Conservation (phyloP, 2,888 invertebrate genomes). For the Platynereis dumerilii region DNA sequence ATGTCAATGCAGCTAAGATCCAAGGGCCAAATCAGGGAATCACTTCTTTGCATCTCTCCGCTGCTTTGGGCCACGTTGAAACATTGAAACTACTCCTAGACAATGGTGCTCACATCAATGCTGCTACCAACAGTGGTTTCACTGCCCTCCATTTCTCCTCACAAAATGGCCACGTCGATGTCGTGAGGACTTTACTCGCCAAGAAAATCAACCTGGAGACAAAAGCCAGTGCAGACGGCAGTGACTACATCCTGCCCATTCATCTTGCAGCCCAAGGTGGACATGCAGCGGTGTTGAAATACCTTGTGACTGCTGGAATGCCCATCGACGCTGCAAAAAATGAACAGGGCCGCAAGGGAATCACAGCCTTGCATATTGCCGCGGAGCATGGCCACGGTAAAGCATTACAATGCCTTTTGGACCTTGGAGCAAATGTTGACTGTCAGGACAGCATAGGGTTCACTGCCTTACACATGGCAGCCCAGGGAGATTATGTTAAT, state of each 20-base stretch:
- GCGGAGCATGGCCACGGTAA: conserved; percentile 39
- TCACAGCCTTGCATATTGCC: conserved; percentile 39
- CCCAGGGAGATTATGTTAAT: conserved; percentile 34
- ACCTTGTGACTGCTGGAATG: conserved; percentile 33
- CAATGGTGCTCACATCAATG: conserved; percentile 29
- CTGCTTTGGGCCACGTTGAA: conserved; percentile 32
- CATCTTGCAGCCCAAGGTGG: conserved; percentile 38
- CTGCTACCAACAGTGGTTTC: conserved; percentile 33
- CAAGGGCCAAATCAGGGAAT: conserved; percentile 30
- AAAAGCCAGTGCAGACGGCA: conserved; percentile 30
- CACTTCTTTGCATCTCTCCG: conserved; percentile 36
- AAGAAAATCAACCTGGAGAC: conserved; percentile 24
- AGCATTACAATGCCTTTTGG: conserved; percentile 40
- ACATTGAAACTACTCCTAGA: conserved; percentile 31
- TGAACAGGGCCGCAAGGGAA: conserved; percentile 26
- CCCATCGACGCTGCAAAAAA: conserved; percentile 30
- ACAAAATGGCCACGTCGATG: conserved; percentile 35
- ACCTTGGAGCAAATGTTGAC: conserved; percentile 44
- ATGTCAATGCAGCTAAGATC: conserved; percentile 31
- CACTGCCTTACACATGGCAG: conserved; percentile 42
- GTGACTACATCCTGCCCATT: conserved; percentile 28
- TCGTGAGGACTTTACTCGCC: conserved; percentile 32
- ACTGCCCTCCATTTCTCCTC: conserved; percentile 36
- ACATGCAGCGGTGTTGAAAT: conserved; percentile 34
- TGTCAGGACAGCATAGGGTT: conserved; percentile 39